Conservation (phyloP, 2,113 vertebrate genomes). For the Passer domesticus region DNA sequence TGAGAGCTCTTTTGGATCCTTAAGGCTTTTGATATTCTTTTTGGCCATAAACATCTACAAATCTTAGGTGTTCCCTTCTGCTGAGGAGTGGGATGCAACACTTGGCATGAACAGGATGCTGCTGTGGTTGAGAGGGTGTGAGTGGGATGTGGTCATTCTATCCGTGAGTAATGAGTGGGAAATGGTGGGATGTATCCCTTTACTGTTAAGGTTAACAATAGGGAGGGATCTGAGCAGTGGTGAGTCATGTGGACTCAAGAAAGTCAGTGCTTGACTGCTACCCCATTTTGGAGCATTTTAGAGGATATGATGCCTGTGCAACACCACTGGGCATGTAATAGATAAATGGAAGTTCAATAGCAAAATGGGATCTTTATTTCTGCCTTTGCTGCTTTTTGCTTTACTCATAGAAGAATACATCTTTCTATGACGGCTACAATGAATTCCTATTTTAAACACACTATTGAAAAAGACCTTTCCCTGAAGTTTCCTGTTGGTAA, state of each 20-base stretch:
- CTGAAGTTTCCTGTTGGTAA: neutral
- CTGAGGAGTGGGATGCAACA: neutral
- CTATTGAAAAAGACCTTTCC: neutral
- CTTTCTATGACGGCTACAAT: neutral
- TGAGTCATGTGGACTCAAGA: neutral
- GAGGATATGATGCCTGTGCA: neutral
- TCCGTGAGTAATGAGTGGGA: neutral
- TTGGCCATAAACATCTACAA: neutral
- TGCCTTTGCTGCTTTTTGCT: neutral
- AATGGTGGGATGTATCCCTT: neutral
- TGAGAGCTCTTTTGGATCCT: neutral
- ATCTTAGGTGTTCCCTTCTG: neutral
- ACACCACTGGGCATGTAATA: neutral
- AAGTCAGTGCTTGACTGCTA: neutral
- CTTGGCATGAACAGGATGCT: neutral
- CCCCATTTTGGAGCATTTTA: neutral
- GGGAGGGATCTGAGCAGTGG: neutral
- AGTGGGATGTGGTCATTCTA: neutral
- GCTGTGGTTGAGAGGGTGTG: fast-evolving
- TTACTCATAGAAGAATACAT: neutral
- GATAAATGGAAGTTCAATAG: neutral
- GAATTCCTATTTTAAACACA: neutral
- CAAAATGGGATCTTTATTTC: neutral
- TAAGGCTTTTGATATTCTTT: neutral
- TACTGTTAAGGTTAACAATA: neutral